Evolutionary conservation across 2,797 vertebrate species (phyloP).

Genomic region (Pseudochromis fuscus): DNA sequence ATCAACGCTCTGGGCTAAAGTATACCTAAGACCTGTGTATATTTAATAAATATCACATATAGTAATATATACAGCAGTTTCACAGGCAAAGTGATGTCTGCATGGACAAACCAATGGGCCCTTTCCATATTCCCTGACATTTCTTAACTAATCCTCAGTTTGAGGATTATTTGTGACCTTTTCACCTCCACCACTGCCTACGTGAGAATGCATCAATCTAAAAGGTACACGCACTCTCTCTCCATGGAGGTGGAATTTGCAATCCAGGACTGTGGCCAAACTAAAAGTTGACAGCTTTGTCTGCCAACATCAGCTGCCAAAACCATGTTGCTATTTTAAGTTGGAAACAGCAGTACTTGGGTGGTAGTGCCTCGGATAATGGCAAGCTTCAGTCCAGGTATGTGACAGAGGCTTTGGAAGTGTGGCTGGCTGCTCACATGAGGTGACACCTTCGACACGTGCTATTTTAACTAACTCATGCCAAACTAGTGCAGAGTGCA

Average conservation of each 20-base stretch:
- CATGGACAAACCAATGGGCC: slow-evolving; percentile 6
- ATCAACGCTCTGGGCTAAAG: background rate
- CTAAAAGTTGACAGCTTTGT: slow-evolving; percentile 65
- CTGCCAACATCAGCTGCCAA: slow-evolving; percentile 70
- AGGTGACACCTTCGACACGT: slow-evolving; percentile 37
- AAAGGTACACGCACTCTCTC: slow-evolving; percentile 47
- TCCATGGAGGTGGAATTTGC: slow-evolving; percentile 64
- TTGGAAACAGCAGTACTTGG: slow-evolving; percentile 42
- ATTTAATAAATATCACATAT: slow-evolving; percentile 9
- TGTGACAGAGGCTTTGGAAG: slow-evolving; percentile 56
- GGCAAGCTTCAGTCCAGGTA: slow-evolving; percentile 45
- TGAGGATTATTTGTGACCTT: slow-evolving; percentile 66
- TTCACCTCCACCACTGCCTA: slow-evolving; percentile 72
- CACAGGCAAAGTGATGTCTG: slow-evolving; percentile 1
- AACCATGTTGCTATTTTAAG: slow-evolving; percentile 71
- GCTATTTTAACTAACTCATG: slow-evolving; percentile 42
- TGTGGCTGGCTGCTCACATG: slow-evolving; percentile 43
- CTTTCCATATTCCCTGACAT: slow-evolving; percentile 19
- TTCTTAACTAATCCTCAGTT: slow-evolving; percentile 51
- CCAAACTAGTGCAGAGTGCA: slow-evolving; percentile 25
- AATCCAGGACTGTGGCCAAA: slow-evolving; percentile 61
- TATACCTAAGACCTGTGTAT: background rate
- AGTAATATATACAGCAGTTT: background rate
- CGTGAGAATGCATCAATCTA: slow-evolving; percentile 78
- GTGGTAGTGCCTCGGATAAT: slow-evolving; percentile 53